Conservation (phyloP, 2,888 invertebrate genomes). For the Clunio marinus region DNA sequence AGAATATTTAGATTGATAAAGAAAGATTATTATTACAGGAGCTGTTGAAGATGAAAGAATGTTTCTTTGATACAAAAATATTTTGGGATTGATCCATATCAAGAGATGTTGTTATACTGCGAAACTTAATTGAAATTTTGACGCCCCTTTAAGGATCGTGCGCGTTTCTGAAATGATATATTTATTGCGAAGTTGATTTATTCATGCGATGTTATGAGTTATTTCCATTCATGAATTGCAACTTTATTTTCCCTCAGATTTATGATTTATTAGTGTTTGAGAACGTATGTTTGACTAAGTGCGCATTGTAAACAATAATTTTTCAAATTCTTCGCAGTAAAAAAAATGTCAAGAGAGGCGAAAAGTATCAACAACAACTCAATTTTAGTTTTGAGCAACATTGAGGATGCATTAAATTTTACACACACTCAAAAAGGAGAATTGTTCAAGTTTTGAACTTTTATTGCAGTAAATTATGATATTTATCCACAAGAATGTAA, state of each 20-base stretch:
- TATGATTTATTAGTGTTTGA: slow-evolving; percentile 15
- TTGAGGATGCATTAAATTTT: too few relatives aligned
- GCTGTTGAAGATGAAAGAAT: neutral
- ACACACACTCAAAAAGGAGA: too few relatives aligned
- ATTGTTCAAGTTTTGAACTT: slow-evolving; percentile 5
- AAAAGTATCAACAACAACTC: neutral
- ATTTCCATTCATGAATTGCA: slow-evolving; percentile 24
- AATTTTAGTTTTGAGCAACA: neutral
- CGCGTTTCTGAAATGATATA: slow-evolving; percentile 20
- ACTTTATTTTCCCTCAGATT: slow-evolving; percentile 19
- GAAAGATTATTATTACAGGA: neutral
- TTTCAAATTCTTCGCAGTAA: too few relatives aligned
- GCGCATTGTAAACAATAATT: too few relatives aligned
- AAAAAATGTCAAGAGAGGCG: too few relatives aligned
- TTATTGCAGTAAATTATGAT: slow-evolving; percentile 24
- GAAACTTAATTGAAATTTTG: slow-evolving; percentile 23
- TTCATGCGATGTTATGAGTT: slow-evolving; percentile 16
- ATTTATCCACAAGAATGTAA: neutral
- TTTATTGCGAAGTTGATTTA: slow-evolving; percentile 29
- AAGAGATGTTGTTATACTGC: neutral
- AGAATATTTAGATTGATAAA: too few relatives aligned
- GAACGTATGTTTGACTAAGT: too few relatives aligned
- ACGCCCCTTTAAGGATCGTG: slow-evolving; percentile 21
- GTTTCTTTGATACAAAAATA: neutral
- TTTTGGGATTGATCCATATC: too few relatives aligned